Conservation (phyloP, 2,888 invertebrate genomes). For the Diaphora mendica region DNA sequence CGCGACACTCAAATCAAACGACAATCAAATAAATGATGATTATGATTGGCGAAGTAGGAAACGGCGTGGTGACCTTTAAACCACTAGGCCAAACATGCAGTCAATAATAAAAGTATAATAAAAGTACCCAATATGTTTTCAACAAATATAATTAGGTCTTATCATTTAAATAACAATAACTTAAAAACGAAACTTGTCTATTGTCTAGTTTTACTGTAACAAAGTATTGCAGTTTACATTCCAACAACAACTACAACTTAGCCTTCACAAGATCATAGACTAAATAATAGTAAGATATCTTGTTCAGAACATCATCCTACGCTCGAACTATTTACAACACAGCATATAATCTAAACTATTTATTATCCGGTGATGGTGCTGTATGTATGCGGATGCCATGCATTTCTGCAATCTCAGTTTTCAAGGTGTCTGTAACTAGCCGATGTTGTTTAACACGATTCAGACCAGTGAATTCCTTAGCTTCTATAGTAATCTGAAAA, state of each 20-base stretch:
- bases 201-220: conserved; percentile 10
- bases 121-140: neutral
- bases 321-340: conserved; percentile 3
- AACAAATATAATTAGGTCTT: conserved; percentile 15
- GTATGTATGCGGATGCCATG: conserved; percentile 94
- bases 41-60: too few relatives aligned
- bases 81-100: too few relatives aligned
- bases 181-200: conserved; percentile 10
- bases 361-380: conserved; percentile 72
- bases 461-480: conserved; percentile 90
- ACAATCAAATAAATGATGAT: too few relatives aligned
- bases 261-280: neutral
- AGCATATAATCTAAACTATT: conserved; percentile 24
- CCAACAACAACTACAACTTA: neutral
- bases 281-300: neutral
- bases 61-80: too few relatives aligned
- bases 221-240: neutral
- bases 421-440: conserved; percentile 90
- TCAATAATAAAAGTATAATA: too few relatives aligned
- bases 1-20: too few relatives aligned
- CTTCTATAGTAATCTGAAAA: conserved; percentile 86
- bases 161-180: conserved; percentile 12
- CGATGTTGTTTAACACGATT: conserved; percentile 91
- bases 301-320: neutral
- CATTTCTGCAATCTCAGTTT: conserved; percentile 93